Evolutionary conservation across 2,797 vertebrate genomes (phyloP), one percentile per base, ranked within the genome.

Genomic region (Molothrus aeneus): DNA sequence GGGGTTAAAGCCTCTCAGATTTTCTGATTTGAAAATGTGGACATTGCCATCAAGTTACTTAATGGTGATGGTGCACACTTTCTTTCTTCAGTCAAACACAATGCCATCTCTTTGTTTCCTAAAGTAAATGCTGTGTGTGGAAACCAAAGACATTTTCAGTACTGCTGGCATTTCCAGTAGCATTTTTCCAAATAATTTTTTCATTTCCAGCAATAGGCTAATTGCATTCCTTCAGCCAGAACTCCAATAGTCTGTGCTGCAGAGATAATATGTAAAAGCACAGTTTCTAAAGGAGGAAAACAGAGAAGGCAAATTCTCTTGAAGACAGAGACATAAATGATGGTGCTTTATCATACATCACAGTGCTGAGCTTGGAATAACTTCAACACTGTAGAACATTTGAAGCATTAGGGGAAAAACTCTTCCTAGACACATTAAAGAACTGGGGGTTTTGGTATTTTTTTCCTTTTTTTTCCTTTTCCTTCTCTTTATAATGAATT

Each of bases 121-220:
- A 22, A 51, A 90, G 36, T 63, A 94, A 89, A 72, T 83, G 45
- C 79, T 85, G 0, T 36, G 47, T 68, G 50, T 64, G 32, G 68
- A 82, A 92, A 53, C 32, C 61, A 18, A 36, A 65, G 75, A 56
- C 13, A 29, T 79, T 94, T 87, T 83, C 81, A 85, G 48, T 83
- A 66, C 24, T 0, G 1, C 57, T 91, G 79, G 65, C 57, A 86
- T 91, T 95, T 95, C 66, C 85, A 92, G 50, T 24, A 80, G 61
- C 81, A 82, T 75, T 74, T 90, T 93, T 90, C 69, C 57, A 91
- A 90, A 88, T 70, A 68, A n/a, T n/a, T n/a, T n/a, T n/a, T 95
- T 93, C 26, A 38, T 89, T 94, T 95, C 83, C 80, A 90, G 79
- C 66, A 68, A 60, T 1, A 80, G 70, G 65, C 48, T 93, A 93